phyloP scores from a whole-genome alignment of 1,140 invertebrate species.

The Zaprionus davidi region DNA sequence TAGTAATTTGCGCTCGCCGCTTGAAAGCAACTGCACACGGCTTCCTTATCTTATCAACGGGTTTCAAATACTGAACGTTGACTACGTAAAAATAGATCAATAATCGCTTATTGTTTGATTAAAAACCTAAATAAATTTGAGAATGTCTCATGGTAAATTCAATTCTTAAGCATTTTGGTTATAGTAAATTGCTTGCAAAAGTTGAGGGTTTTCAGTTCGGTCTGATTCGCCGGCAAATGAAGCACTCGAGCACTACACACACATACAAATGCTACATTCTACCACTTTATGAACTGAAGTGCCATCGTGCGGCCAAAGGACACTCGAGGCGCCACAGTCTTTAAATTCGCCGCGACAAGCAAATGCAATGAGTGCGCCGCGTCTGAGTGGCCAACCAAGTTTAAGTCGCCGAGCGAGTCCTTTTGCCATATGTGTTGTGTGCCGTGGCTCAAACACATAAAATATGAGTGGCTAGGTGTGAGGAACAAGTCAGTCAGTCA shows the following conservation, averaged over 20 bases:
- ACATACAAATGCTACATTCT: slow-evolving; percentile 30
- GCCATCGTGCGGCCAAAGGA: slow-evolving; percentile 53
- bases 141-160: not conserved
- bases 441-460: not conserved
- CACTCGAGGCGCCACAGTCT: slow-evolving; percentile 61
- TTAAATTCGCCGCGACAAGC: slow-evolving; percentile 65
- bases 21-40: slow-evolving; percentile 56
- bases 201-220: slow-evolving; percentile 33
- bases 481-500: not conserved
- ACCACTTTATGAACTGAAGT: slow-evolving; percentile 48
- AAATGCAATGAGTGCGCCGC: slow-evolving; percentile 26
- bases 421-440: slow-evolving; percentile 15
- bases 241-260: slow-evolving; percentile 30
- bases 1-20: slow-evolving; percentile 46
- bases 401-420: slow-evolving; percentile 39
- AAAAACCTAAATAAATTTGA: not conserved
- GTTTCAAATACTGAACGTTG: no score
- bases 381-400: slow-evolving; percentile 54
- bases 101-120: not conserved
- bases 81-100: not conserved
- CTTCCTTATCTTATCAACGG: slow-evolving; percentile 56
- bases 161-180: not conserved
- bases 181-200: slow-evolving; percentile 1
- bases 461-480: slow-evolving; percentile 13
- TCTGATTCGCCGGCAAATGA: slow-evolving; percentile 56